Conservation (phyloP, 2,113 vertebrate genomes). For the Trachemys scripta region DNA sequence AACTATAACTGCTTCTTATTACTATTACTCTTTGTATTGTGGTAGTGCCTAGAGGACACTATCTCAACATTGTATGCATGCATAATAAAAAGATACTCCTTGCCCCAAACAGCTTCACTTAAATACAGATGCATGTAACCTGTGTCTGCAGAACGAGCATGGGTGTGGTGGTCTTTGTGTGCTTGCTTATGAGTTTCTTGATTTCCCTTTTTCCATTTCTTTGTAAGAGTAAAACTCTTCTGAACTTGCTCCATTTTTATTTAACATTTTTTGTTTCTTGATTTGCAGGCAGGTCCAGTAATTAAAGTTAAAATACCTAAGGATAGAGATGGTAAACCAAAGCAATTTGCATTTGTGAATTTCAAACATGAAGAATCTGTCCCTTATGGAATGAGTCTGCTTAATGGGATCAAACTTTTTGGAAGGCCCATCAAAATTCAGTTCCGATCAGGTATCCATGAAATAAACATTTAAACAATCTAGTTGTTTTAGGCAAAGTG, state of each 20-base stretch:
- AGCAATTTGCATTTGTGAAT: constrained; percentile 95
- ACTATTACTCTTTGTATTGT: background rate
- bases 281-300: constrained; percentile 91
- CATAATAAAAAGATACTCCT: background rate
- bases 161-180: background rate
- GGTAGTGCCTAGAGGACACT: background rate
- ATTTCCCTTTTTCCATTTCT: background rate
- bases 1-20: background rate
- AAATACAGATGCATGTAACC: background rate
- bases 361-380: constrained; percentile 95
- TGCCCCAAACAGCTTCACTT: background rate
- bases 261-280: background rate
- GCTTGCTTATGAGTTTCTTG: background rate
- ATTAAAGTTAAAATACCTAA: constrained; percentile 94
- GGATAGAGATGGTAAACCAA: constrained; percentile 91
- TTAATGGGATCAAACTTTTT: constrained; percentile 89
- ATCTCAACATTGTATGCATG: background rate
- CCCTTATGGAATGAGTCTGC: constrained; percentile 90
- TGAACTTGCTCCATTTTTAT: background rate
- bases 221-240: background rate
- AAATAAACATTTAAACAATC: background rate
- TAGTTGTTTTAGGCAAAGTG: fast-evolving
- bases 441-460: constrained; percentile 89
- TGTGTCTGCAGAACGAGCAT: background rate
- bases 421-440: constrained; percentile 92